A percentile compares a stretch with the other conserved stretches of the same genome.
phyloP scores from a whole-genome alignment of 2,888 invertebrate genomes.

The Hypena proboscidalis region DNA sequence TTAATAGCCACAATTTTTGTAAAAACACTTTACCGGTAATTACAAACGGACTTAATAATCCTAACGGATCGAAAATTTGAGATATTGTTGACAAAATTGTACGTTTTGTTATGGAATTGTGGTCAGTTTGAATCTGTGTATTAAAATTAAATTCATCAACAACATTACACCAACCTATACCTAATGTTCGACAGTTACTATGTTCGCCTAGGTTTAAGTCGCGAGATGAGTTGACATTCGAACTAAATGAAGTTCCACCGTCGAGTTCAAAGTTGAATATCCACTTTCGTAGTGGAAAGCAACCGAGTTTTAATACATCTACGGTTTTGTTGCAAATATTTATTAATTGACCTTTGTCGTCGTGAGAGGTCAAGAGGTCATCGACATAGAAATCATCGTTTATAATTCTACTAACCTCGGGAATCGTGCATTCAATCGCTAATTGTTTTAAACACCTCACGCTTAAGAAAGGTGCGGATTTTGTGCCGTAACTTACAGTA shows the following conservation, averaged over 20 bases:
- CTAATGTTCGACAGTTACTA: no score
- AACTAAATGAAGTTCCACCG: no score
- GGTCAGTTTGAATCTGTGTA: no score
- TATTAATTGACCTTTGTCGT: background rate
- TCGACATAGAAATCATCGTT: conserved; percentile 2
- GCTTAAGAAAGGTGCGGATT: conserved; percentile 4
- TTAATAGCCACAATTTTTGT: conserved; percentile 6
- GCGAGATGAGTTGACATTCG: no score
- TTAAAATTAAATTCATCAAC: no score
- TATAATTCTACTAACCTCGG: background rate
- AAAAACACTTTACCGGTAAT: conserved; percentile 5
- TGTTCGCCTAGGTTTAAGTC: no score
- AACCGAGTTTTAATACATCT: background rate
- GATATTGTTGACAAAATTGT: background rate
- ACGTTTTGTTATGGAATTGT: no score
- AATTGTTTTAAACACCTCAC: conserved; percentile 8
- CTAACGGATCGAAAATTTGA: background rate
- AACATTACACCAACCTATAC: no score
- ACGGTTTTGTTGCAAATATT: background rate
- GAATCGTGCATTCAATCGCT: background rate
- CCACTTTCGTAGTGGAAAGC: conserved; percentile 11
- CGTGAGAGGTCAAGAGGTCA: background rate
- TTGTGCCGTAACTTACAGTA: conserved; percentile 6
- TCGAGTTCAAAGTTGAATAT: conserved; percentile 7
- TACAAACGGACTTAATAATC: background rate